Conservation (phyloP, 2,888 invertebrate species). For the Elmis aenea region DNA sequence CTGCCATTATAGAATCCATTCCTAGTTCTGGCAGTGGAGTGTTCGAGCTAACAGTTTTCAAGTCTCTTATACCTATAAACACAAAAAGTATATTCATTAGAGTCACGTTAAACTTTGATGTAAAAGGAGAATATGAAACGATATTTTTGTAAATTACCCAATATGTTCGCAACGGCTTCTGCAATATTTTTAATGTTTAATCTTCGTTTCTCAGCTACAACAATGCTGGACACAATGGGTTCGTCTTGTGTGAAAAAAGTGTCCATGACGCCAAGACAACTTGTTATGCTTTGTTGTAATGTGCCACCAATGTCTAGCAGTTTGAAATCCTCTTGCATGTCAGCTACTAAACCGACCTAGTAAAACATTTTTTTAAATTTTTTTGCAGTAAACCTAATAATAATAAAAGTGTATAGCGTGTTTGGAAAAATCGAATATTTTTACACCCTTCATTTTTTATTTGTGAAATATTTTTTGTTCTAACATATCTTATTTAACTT, state of each 20-base stretch:
- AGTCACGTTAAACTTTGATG: conserved; percentile 39
- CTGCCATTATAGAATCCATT: conserved; percentile 96
- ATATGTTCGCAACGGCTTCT: conserved; percentile 63
- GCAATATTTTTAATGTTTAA: conserved; percentile 65
- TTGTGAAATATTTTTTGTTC: too few species aligned
- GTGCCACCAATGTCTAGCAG: conserved; percentile 53
- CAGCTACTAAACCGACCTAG: too few species aligned
- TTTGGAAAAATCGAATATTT: too few species aligned
- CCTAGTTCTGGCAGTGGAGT: too few species aligned
- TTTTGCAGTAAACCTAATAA: too few species aligned
- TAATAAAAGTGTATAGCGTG: too few species aligned
- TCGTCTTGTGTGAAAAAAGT: conserved; percentile 62
- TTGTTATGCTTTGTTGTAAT: conserved; percentile 61
- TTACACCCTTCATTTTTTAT: too few species aligned
- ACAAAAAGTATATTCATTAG: conserved; percentile 5
- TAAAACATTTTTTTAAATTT: conserved; percentile 51
- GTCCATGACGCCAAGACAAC: conserved; percentile 60
- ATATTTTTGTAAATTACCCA: too few species aligned
- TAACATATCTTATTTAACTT: too few species aligned
- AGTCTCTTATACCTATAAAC: conserved; percentile 55
- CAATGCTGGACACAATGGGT: conserved; percentile 67
- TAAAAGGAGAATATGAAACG: conserved; percentile 47
- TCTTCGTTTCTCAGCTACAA: conserved; percentile 83
- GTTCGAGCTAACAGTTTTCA: conserved; percentile 65
- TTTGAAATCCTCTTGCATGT: conserved; percentile 33